Evolutionary conservation across 1,140 invertebrate genomes (phyloP), one percentile per base, ranked within the genome.

Genomic region (Paracyclopina nana): DNA sequence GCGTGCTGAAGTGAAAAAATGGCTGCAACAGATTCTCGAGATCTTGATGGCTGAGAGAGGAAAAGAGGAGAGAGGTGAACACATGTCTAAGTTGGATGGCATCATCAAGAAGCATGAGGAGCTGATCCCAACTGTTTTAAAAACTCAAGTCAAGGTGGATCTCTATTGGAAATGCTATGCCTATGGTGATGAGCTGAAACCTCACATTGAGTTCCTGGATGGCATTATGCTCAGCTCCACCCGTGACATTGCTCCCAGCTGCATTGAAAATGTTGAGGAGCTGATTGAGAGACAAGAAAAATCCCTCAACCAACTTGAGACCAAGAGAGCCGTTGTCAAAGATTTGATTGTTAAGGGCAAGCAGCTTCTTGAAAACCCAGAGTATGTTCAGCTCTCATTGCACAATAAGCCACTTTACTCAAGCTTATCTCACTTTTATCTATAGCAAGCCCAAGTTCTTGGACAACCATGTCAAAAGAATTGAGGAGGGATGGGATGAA

Each of bases 231-330:
- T 57, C 31, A 44, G 54, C 12, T 57, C 57, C 18, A 54, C 53
- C 42, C 55, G 57, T 51, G 57, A 59, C 25, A 59, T 59, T 41
- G 56, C 57, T 22, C 57, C 57, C 9, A 55, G 55, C 38, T 57
- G 55, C 48, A 51, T 59, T 46, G 57, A 59, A 43, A 59, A 57
- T 55, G 53, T 59, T 4, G 57, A 59, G 14, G 57, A 59, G 50
- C 53, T 57, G 51, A 56, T 59, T 34, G 57, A 59, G 49, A 57
- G 57, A 42, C 54, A 53, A 6, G 57, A 58, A 14, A 58, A 57
- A 55, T 55, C 57, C 8, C 52, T 52, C 1, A n/a, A 12, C 14
- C 50, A 55, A n/a, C 24, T 58, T 3, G 57, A 58, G 28, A 46
- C 22, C 40, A 54, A 54, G 53, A 16, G 42, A 12, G 55, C 55